Percentiles rank a stretch among this genome's conserved stretches.
These are phyloP conservation scores for Onychostoma macrolepis DNA, from an alignment of 2,113 vertebrate species.

Conservation along the genomic window DNA sequence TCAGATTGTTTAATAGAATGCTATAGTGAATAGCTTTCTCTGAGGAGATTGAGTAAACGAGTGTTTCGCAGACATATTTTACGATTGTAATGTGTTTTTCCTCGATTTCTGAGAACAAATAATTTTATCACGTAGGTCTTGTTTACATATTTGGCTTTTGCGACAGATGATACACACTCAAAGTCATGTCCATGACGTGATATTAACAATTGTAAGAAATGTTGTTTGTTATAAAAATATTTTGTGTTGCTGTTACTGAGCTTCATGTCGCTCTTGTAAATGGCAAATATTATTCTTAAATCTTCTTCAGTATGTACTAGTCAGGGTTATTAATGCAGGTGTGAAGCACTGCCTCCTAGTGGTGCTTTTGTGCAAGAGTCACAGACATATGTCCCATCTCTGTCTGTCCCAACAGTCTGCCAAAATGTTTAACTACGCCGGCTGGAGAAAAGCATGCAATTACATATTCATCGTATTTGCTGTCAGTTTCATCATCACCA, in stretches of 20 bases:
- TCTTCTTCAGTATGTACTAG: slow-evolving; percentile 71
- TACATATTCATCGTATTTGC: slow-evolving; percentile 90
- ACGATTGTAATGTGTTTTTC: neutral
- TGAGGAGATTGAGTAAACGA: too few species aligned
- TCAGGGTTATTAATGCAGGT: neutral
- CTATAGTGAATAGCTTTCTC: neutral
- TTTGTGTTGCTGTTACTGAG: neutral
- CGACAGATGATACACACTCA: neutral
- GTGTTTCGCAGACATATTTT: neutral
- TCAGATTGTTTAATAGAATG: neutral
- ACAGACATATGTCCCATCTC: neutral
- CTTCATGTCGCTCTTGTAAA: neutral
- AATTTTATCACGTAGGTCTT: neutral
- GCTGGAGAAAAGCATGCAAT: slow-evolving; percentile 93
- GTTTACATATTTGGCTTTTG: neutral
- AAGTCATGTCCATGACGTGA: neutral
- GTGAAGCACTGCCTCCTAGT: slow-evolving; percentile 22
- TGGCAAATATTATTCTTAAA: too few species aligned
- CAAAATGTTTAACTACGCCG: slow-evolving; percentile 97
- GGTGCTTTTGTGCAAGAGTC: neutral
- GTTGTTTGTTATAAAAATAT: neutral
- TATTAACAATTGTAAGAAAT: neutral
- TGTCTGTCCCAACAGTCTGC: slow-evolving; percentile 72
- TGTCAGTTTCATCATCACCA: slow-evolving; percentile 86
- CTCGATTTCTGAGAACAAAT: neutral